Percentiles rank a stretch among this genome's conserved stretches.
Conservation (phyloP, 92 coral and sea anemone genomes). For the Blastomussa wellsi region DNA sequence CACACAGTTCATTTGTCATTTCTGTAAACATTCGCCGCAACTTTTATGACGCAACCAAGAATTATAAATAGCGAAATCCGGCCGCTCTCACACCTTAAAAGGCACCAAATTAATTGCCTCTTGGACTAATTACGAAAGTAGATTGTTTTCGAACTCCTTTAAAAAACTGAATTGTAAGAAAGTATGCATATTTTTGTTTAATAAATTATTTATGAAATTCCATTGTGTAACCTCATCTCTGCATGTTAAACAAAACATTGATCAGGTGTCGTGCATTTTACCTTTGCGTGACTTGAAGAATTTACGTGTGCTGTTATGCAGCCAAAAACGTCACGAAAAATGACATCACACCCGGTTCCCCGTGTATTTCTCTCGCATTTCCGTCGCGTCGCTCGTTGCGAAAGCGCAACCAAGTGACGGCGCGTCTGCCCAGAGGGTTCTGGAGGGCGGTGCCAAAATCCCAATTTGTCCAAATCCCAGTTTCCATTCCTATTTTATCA, state of each 20-base stretch:
- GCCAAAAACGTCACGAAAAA: neutral
- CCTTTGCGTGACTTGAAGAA: slow-evolving; percentile 12
- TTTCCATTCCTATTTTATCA: too few relatives aligned
- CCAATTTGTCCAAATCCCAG: too few relatives aligned
- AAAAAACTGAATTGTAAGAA: neutral
- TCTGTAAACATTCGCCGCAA: neutral
- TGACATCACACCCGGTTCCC: slow-evolving; percentile 13
- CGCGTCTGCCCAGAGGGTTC: too few relatives aligned
- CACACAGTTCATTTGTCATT: neutral
- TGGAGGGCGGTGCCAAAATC: too few relatives aligned
- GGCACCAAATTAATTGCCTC: slow-evolving; percentile 4
- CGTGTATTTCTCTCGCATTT: neutral
- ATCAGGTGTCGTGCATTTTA: neutral
- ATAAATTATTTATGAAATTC: slow-evolving; percentile 35
- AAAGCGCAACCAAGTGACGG: neutral
- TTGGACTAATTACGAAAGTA: slow-evolving; percentile 16
- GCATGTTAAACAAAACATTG: neutral
- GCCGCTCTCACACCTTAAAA: neutral
- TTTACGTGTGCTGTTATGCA: neutral
- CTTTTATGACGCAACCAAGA: neutral
- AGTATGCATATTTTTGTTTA: slow-evolving; percentile 10
- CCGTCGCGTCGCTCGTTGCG: neutral
- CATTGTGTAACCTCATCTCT: neutral
- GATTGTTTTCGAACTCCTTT: slow-evolving; percentile 17
- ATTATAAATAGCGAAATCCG: neutral